Evolutionary conservation across 1,140 invertebrate genomes (phyloP), one percentile per base, ranked within the genome.

Genomic region (Tetramorium parvispinum): DNA sequence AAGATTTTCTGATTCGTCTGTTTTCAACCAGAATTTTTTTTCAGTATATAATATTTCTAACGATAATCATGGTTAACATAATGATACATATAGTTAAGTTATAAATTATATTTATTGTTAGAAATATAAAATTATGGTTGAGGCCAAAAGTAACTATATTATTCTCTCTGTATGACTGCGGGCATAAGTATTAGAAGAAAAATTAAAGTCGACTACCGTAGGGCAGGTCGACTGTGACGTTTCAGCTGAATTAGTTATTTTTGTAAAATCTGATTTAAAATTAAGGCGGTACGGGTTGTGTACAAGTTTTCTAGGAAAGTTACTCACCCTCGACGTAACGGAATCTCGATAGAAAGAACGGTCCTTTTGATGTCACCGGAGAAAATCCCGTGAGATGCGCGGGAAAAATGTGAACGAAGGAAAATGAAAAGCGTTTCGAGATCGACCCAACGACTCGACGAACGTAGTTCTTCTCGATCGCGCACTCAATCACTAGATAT

Each of bases 401-500:
- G 24, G 11, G 68, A 37, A 16, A 73, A 49, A 59, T 21, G 40
- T 59, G 27, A 46, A 2, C 11, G 37, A 24, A 40, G n/a, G 24
- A 73, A 49, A 83, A 59, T 49, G n/a, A 59, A 59, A 83, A 49
- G 18, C 37, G 66, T 71, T 32, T 43, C 16, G 40, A 46, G 24
- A 57, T 57, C 40, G 43, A 83, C 0, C 21, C 49, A 68, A 46
- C 11, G 40, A 21, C 27, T 37, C 11, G 65, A 55, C n/a, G 55
- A 61, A 18, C 78, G 78, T 27, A 53, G 32, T 55, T 57, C 11
- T 82, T 70, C 51, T 66, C 59, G 37, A 71, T 32, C 46, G 59
- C 59, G 40, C 66, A 82, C 66, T 83, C 68, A 21, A 73, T 61
- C 68, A 83, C 53, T 59, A 18, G 24, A 49, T 82, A 73, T 71